Evolutionary conservation across 2,113 vertebrate genomes (phyloP), one percentile per base, ranked within the genome.

Genomic region (Hippocampus zosterae): DNA sequence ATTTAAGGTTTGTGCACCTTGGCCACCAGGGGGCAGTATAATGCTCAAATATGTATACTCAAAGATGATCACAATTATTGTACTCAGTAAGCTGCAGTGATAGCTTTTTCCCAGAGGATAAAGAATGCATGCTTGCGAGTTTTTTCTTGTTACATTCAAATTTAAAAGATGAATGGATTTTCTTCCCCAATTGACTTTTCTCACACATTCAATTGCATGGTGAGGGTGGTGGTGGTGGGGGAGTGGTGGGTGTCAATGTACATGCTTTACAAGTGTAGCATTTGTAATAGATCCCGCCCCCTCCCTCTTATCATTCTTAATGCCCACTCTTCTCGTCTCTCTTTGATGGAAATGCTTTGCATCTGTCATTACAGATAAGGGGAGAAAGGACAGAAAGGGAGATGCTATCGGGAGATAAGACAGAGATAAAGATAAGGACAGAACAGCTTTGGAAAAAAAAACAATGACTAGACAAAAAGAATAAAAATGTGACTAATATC

Each of bases 351-450:
- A 11, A 65, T 79, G 71, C 21, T 41, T 79, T 65, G 59, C 82
- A 75, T 79, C 78, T 85, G 84, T 71, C 71, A 75, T 65, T 40
- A 59, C 37, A 69, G 82, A 84, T 88, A 84, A 84, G 59, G 53
- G 74, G 69, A 89, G 87, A 76, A 77, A 72, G 65, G 40, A 72
- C 5, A 62, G 21, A 46, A 65, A 25, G 63, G 40, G 65, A 75
- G 81, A 87, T 85, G 63, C 60, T 66, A 70, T 74, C 11, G 0
- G 59, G 33, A 74, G 79, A 83, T 81, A 64, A 67, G 59, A 68
- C 25, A 27, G 29, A 76, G 78, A 82, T 82, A 44, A 27, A 23
- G 23, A 48, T n/a, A 18, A 63, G 67, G 68, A 74, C 63, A 16
- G 29, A 59, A 60, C 15, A 29, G 61, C 25, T 40, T 53, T 11